Evolutionary conservation across 1,140 invertebrate species (phyloP).

Genomic region (Saccostrea echinata): DNA sequence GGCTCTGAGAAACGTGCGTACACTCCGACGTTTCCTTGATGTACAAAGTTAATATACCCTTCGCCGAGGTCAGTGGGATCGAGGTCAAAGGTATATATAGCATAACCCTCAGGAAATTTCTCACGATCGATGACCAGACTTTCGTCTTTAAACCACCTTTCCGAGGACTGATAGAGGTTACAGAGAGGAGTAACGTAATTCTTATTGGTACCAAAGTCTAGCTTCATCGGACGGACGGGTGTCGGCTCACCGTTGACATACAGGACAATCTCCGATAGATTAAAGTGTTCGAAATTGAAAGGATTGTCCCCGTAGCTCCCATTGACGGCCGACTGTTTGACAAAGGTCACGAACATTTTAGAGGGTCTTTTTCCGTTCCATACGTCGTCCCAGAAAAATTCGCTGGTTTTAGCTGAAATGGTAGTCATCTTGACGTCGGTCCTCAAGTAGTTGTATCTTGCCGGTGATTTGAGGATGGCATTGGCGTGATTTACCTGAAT

Average conservation of each 20-base stretch:
- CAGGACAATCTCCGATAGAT: slow-evolving; percentile 10
- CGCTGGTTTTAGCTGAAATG: neutral
- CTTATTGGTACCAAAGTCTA: neutral
- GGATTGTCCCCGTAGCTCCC: slow-evolving; percentile 49
- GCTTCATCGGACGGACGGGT: neutral
- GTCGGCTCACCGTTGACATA: slow-evolving; percentile 34
- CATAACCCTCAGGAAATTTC: slow-evolving; percentile 15
- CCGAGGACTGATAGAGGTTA: slow-evolving; percentile 6
- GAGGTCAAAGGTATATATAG: slow-evolving; percentile 40
- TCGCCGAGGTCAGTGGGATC: slow-evolving; percentile 37
- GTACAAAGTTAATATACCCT: slow-evolving; percentile 39
- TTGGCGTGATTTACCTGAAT: slow-evolving; percentile 41
- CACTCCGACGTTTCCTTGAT: slow-evolving; percentile 42
- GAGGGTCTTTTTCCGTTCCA: neutral
- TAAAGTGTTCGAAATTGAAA: slow-evolving; percentile 46
- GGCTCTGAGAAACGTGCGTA: slow-evolving; percentile 7
- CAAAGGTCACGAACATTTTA: slow-evolving; percentile 42
- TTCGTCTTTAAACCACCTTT: slow-evolving; percentile 43
- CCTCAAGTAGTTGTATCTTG: slow-evolving; percentile 34
- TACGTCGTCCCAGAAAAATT: slow-evolving; percentile 33
- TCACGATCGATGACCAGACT: slow-evolving; percentile 25
- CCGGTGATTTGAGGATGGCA: neutral
- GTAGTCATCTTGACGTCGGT: slow-evolving; percentile 40
- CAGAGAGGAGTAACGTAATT: slow-evolving; percentile 36
- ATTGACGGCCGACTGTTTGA: slow-evolving; percentile 47